phyloP scores from a whole-genome alignment of 2,797 vertebrate species.

The Ctenosaura bakeri region DNA sequence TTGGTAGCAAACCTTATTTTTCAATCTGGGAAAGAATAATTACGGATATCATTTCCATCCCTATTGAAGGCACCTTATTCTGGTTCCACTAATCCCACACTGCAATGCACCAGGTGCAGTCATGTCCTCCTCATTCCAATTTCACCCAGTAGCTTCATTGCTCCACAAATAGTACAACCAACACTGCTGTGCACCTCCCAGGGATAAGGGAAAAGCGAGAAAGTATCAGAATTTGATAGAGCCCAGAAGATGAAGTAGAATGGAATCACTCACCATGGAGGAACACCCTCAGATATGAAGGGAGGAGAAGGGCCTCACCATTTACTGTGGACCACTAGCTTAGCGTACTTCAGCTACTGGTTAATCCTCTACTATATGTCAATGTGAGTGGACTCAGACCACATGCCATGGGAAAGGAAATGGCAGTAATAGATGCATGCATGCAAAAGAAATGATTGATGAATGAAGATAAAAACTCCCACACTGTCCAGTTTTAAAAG shows the following conservation, averaged over 20 bases:
- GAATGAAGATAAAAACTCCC: neutral
- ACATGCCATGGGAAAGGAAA: conserved; percentile 51
- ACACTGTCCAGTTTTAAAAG: neutral
- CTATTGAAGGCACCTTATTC: neutral
- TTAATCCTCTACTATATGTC: neutral
- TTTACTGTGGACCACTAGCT: neutral
- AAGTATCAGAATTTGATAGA: neutral
- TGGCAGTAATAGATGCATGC: neutral
- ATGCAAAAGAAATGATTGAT: neutral
- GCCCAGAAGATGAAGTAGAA: conserved; percentile 60
- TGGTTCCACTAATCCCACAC: neutral
- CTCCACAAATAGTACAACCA: too few relatives aligned
- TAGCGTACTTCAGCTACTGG: neutral
- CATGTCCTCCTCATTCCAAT: neutral
- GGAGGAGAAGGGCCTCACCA: neutral
- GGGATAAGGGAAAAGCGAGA: neutral
- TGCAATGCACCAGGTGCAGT: too few relatives aligned
- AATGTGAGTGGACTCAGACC: conserved; percentile 55
- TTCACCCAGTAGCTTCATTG: neutral
- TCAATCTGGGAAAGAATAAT: too few relatives aligned
- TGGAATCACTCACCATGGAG: neutral
- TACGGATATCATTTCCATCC: too few relatives aligned
- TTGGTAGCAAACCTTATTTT: too few relatives aligned
- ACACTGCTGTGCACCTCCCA: neutral
- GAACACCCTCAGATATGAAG: neutral